phyloP scores from a whole-genome alignment of 2,888 invertebrate species.

The Limulus polyphemus region DNA sequence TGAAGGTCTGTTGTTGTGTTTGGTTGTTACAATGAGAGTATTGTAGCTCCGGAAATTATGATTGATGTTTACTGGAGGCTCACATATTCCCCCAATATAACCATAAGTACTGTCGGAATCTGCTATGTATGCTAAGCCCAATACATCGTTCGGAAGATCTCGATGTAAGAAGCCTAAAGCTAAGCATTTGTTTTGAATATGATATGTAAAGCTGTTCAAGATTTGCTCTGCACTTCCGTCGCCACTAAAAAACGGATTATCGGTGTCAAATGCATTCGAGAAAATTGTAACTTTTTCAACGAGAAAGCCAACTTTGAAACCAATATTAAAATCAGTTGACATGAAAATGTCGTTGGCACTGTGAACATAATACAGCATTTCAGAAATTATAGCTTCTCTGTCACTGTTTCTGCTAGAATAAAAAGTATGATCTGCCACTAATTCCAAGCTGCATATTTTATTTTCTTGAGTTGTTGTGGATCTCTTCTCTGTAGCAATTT shows the following conservation, averaged over 20 bases:
- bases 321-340: conserved; percentile 32
- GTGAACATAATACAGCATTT: conserved; percentile 29
- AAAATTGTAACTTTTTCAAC: conserved; percentile 10
- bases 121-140: conserved; percentile 15
- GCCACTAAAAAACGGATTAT: conserved; percentile 8
- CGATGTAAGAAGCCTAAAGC: conserved; percentile 10
- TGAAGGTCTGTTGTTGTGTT: background rate
- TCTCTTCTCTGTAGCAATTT: too few species aligned
- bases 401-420: conserved; percentile 22
- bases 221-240: background rate
- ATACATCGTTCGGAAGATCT: conserved; percentile 3
- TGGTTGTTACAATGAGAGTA: conserved; percentile 9
- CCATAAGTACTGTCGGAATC: background rate
- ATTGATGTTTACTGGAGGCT: background rate
- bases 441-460: conserved; percentile 25
- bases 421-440: conserved; percentile 33
- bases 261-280: conserved; percentile 3
- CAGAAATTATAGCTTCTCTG: conserved; percentile 11
- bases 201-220: conserved; percentile 3
- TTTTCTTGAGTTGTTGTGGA: background rate
- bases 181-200: conserved; percentile 13
- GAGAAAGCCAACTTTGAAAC: conserved; percentile 31
- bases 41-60: conserved; percentile 1
- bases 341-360: conserved; percentile 32
- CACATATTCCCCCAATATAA: conserved; percentile 16